Evolutionary conservation across 2,888 invertebrate genomes (phyloP).

Genomic region (Phrixothrix hirtus): DNA sequence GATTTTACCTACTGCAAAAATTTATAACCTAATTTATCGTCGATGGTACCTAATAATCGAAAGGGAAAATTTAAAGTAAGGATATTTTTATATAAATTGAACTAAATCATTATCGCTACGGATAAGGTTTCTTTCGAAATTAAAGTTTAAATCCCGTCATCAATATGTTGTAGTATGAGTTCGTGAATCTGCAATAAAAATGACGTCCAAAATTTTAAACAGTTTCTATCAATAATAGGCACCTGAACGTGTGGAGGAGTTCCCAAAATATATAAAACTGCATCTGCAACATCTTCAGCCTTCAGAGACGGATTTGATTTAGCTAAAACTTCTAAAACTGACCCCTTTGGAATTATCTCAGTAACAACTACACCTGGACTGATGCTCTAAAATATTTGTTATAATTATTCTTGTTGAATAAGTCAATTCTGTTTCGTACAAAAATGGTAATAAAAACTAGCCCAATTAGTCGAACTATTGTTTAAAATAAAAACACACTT

Average conservation of each 20-base stretch:
- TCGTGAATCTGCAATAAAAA: constrained; percentile 16
- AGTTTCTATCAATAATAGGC: not conserved
- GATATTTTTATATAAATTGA: no score
- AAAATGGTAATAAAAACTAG: constrained; percentile 31
- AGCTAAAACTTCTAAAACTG: not conserved
- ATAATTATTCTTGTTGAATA: no score
- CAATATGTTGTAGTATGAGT: constrained; percentile 13
- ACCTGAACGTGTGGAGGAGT: constrained; percentile 43
- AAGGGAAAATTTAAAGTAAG: no score
- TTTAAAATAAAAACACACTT: no score
- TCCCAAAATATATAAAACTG: constrained; percentile 37
- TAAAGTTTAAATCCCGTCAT: no score
- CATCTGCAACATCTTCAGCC: constrained; percentile 37
- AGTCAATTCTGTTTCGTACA: not conserved
- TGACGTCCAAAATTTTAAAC: not conserved
- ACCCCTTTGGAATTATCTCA: constrained; percentile 30
- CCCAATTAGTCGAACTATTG: no score
- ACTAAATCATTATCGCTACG: no score
- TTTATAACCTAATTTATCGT: no score
- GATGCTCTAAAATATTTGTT: constrained; percentile 41
- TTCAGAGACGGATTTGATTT: constrained; percentile 17
- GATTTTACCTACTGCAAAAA: no score
- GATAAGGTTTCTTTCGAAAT: no score
- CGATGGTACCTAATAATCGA: no score
- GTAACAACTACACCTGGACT: constrained; percentile 41